A percentile compares a stretch with the other conserved stretches of the same genome.
Conservation (phyloP, 2,888 invertebrate species). For the Spilarctia lutea region DNA sequence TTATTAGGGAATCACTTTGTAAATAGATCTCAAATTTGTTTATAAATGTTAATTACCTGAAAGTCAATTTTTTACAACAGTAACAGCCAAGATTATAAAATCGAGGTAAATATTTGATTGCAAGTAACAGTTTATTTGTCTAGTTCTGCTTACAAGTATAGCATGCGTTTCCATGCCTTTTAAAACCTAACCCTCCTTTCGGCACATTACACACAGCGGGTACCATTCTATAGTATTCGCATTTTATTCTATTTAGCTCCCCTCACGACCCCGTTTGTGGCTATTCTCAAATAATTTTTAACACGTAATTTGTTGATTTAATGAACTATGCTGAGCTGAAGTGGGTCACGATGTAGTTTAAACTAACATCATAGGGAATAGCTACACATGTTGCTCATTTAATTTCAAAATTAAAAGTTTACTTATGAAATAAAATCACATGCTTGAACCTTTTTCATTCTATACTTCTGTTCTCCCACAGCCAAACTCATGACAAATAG, state of each 20-base stretch:
- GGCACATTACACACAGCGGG: slow-evolving; percentile 74
- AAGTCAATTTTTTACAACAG: too few species aligned
- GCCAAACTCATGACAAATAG: too few species aligned
- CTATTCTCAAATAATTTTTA: slow-evolving; percentile 71
- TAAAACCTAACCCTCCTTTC: slow-evolving; percentile 54
- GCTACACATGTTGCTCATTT: background rate
- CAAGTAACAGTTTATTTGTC: background rate
- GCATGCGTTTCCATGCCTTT: slow-evolving; percentile 46
- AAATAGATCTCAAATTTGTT: too few species aligned
- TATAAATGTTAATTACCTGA: too few species aligned
- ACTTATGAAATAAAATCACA: background rate
- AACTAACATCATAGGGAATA: background rate
- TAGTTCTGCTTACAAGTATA: background rate
- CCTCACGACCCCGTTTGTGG: slow-evolving; percentile 65
- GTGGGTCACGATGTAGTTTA: slow-evolving; percentile 41
- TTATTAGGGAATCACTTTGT: too few species aligned
- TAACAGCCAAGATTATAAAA: too few species aligned
- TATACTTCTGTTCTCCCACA: too few species aligned
- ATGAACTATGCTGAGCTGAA: slow-evolving; percentile 64
- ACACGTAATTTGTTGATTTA: slow-evolving; percentile 81
- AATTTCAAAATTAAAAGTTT: background rate
- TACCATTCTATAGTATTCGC: slow-evolving; percentile 79
- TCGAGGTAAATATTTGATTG: too few species aligned
- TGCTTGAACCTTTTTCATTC: too few species aligned
- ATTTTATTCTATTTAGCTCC: slow-evolving; percentile 79